phyloP scores from a whole-genome alignment of 2,113 vertebrate genomes.

The Paratilapia polleni region DNA sequence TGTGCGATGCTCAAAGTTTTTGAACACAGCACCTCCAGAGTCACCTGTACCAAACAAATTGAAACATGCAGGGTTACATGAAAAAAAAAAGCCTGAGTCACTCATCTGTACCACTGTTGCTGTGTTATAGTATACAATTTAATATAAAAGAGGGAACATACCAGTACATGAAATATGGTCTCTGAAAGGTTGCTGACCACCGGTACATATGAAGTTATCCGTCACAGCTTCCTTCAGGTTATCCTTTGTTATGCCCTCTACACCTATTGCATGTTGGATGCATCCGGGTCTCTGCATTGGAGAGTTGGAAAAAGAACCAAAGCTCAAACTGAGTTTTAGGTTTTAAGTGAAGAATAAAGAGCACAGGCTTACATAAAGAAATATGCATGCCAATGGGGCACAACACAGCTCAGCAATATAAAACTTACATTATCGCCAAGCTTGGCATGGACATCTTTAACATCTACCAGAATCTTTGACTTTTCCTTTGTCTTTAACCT shows the following conservation, averaged over 20 bases:
- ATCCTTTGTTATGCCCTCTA: not conserved
- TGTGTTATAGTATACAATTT: not conserved
- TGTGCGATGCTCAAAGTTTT: slow-evolving; percentile 56
- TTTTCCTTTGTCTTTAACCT: too few species aligned
- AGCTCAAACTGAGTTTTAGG: not conserved
- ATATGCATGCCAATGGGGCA: not conserved
- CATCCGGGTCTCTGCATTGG: slow-evolving; percentile 65
- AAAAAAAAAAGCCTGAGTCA: not conserved
- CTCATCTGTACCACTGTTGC: not conserved
- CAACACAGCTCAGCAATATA: not conserved
- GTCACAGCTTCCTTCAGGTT: slow-evolving; percentile 62
- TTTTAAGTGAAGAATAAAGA: not conserved
- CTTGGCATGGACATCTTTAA: slow-evolving; percentile 64
- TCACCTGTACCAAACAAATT: slow-evolving; percentile 67
- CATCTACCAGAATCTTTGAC: fast-evolving
- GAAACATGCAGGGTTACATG: not conserved
- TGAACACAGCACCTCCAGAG: slow-evolving; percentile 78
- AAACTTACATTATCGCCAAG: slow-evolving; percentile 66
- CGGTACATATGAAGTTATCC: slow-evolving; percentile 80
- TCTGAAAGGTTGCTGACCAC: slow-evolving; percentile 9
- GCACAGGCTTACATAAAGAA: not conserved
- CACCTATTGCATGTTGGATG: slow-evolving; percentile 59
- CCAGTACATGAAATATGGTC: slow-evolving; percentile 75
- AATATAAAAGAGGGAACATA: slow-evolving; percentile 20
- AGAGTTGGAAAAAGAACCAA: not conserved